phyloP scores from a whole-genome alignment of 2,888 invertebrate species.

The Boloria euphrosyne region DNA sequence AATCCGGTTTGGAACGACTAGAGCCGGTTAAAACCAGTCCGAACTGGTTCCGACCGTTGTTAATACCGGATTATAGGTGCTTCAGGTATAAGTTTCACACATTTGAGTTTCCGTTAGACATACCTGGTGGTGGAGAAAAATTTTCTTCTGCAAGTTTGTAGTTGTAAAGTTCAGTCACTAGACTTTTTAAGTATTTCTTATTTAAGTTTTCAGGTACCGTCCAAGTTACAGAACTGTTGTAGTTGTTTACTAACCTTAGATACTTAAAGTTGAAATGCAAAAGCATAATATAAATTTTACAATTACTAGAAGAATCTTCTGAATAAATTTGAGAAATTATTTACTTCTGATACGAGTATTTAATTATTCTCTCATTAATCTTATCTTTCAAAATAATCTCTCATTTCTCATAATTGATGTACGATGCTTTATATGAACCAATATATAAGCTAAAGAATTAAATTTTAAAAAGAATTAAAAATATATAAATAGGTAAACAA shows the following conservation, averaged over 20 bases:
- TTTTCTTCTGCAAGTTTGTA: conserved; percentile 1
- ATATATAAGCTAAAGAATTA: no score
- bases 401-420: no score
- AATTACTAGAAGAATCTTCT: no score
- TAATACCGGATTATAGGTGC: conserved; percentile 43
- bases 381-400: no score
- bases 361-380: no score
- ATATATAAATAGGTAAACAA: no score
- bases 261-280: background rate
- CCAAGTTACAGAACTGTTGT: background rate
- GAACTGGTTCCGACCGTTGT: conserved; percentile 40
- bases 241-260: background rate
- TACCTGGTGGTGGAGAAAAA: conserved; percentile 11
- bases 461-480: no score
- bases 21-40: conserved; percentile 42
- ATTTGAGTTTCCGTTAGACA: conserved; percentile 30
- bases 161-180: background rate
- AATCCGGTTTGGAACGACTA: conserved; percentile 42
- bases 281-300: background rate
- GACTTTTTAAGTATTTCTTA: conserved; percentile 10
- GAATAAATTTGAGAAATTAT: no score
- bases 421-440: no score
- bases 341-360: no score
- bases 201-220: background rate
- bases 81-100: conserved; percentile 40